Conservation (phyloP, 1,140 invertebrate species). For the Intoshia linei region DNA sequence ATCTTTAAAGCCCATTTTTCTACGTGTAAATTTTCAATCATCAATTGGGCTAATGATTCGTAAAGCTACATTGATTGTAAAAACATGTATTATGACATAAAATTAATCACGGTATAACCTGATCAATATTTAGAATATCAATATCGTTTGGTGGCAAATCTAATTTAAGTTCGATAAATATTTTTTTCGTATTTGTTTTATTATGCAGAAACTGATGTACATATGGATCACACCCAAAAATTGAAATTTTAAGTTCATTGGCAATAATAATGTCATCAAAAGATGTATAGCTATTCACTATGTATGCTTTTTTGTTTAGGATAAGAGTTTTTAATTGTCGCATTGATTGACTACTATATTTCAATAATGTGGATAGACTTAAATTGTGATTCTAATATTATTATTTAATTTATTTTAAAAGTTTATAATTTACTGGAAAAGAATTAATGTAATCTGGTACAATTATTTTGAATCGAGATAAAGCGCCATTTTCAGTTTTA, state of each 20-base stretch:
- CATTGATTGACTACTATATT: slow-evolving; percentile 18
- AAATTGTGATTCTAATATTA: slow-evolving; percentile 16
- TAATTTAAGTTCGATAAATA: slow-evolving; percentile 18
- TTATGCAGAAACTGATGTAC: slow-evolving; percentile 17
- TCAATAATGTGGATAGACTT: slow-evolving; percentile 19
- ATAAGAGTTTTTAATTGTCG: slow-evolving; percentile 17
- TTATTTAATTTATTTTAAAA: neutral
- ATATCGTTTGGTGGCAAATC: slow-evolving; percentile 17
- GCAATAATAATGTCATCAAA: slow-evolving; percentile 19
- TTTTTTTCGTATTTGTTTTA: slow-evolving; percentile 21
- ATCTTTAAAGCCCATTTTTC: slow-evolving; percentile 20
- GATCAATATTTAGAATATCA: slow-evolving; percentile 19
- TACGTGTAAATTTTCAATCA: slow-evolving; percentile 18
- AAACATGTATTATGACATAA: neutral
- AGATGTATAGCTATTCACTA: slow-evolving; percentile 17
- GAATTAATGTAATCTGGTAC: slow-evolving; percentile 21
- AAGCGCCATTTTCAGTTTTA: no score
- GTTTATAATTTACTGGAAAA: slow-evolving; percentile 16
- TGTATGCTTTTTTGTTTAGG: slow-evolving; percentile 18
- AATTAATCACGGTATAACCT: slow-evolving; percentile 9
- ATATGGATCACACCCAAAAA: slow-evolving; percentile 18
- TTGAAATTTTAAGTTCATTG: slow-evolving; percentile 15
- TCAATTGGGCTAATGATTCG: slow-evolving; percentile 18
- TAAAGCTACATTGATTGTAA: slow-evolving; percentile 11
- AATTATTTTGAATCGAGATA: slow-evolving; percentile 18